These are phyloP conservation scores for Eublepharis macularius DNA, from an alignment of 2,113 vertebrate genomes.

Conservation along the genomic window DNA sequence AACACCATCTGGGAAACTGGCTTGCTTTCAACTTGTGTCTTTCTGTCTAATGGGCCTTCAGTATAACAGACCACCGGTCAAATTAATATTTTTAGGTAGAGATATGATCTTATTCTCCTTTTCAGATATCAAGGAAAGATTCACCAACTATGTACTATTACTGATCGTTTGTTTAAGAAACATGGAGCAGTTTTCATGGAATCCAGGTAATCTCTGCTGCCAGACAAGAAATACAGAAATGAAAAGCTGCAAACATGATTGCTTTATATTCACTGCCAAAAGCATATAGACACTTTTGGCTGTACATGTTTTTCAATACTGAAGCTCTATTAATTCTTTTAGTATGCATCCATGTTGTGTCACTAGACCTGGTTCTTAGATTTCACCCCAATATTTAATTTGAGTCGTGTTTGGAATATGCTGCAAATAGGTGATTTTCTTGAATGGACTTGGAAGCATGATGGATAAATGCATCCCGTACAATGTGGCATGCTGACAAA, in stretches of 20 bases:
- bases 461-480: neutral
- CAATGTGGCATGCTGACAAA: neutral
- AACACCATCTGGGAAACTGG: neutral
- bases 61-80: neutral
- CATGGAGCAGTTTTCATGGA: constrained; percentile 99
- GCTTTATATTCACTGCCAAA: neutral
- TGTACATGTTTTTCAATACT: neutral
- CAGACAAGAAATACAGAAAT: constrained; percentile 5
- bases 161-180: constrained; percentile 98
- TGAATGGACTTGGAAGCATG: neutral
- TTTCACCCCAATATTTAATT: neutral
- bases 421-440: neutral
- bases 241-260: neutral
- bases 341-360: neutral
- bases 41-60: neutral
- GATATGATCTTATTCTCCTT: constrained; percentile 20
- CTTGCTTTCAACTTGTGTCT: neutral
- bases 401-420: neutral
- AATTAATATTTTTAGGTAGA: constrained; percentile 6
- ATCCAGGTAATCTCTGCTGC: constrained; percentile 81
- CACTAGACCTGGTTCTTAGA: neutral
- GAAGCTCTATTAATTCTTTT: neutral
- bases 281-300: neutral
- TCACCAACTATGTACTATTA: constrained; percentile 93
- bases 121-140: constrained; percentile 97